These are phyloP conservation scores for Seriola rivoliana DNA, from an alignment of 2,113 vertebrate species.

Conservation along the genomic window DNA sequence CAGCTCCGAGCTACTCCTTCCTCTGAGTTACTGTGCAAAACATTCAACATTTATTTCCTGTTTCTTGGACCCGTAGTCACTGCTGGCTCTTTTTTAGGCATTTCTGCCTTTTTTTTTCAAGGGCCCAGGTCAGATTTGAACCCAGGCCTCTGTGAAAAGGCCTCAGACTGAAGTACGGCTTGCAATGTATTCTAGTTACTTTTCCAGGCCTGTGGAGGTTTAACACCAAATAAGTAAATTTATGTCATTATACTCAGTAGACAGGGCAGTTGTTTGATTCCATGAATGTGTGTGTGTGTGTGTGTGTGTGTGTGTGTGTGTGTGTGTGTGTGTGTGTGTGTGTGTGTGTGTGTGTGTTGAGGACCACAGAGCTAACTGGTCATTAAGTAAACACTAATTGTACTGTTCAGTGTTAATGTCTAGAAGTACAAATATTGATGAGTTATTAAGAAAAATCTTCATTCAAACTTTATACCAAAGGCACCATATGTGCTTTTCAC, in stretches of 20 bases:
- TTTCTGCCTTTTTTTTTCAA: too few relatives aligned
- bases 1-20: constrained; percentile 62
- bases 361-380: neutral
- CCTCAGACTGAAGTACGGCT: too few relatives aligned
- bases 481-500: too few relatives aligned
- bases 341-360: neutral
- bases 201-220: neutral
- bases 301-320: too few relatives aligned
- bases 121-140: too few relatives aligned
- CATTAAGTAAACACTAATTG: neutral
- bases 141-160: too few relatives aligned
- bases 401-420: neutral
- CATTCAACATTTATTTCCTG: constrained; percentile 17
- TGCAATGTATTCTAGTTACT: neutral
- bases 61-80: constrained; percentile 1
- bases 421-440: neutral
- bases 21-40: constrained; percentile 45
- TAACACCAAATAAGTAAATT: neutral
- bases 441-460: too few relatives aligned
- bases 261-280: neutral
- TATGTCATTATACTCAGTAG: neutral
- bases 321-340: too few relatives aligned
- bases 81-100: neutral
- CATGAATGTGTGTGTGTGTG: neutral
- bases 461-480: too few relatives aligned